phyloP scores from a whole-genome alignment of 2,888 invertebrate genomes.

The Caenorhabditis sinica region DNA sequence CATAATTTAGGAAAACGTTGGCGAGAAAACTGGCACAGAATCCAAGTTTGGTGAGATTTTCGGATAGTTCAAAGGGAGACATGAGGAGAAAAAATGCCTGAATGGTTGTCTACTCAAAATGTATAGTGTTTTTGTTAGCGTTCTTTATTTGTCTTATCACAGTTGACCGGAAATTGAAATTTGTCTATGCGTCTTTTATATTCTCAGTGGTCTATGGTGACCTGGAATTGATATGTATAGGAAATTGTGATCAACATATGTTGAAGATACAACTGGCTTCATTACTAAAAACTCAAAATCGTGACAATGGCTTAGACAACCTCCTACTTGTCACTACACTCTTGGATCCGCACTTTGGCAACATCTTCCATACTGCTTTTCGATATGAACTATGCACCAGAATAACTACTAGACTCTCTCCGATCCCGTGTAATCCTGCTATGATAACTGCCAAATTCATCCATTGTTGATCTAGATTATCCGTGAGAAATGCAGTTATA shows the following conservation, averaged over 20 bases:
- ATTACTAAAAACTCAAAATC: not conserved
- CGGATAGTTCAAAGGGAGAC: not conserved
- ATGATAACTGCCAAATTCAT: slow-evolving; percentile 20
- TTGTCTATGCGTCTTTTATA: no score
- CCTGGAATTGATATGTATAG: no score
- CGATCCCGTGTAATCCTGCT: slow-evolving; percentile 3
- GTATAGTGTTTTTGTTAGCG: no score
- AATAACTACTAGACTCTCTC: slow-evolving; percentile 7
- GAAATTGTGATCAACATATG: no score
- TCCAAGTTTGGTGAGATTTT: slow-evolving; percentile 4
- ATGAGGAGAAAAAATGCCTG: not conserved
- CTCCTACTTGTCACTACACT: not conserved
- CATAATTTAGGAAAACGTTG: slow-evolving; percentile 20
- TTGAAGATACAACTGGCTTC: no score
- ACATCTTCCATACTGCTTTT: not conserved
- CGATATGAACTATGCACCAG: slow-evolving; percentile 22
- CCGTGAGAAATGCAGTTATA: not conserved
- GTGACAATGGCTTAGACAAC: not conserved
- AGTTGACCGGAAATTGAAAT: not conserved
- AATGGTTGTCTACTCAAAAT: no score
- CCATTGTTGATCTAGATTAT: slow-evolving; percentile 20
- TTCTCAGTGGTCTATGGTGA: no score
- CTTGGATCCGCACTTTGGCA: not conserved
- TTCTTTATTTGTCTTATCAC: not conserved
- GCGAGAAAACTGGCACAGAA: not conserved